These are phyloP conservation scores for Chromis chromis DNA, from an alignment of 2,797 vertebrate genomes.

Conservation along the genomic window DNA sequence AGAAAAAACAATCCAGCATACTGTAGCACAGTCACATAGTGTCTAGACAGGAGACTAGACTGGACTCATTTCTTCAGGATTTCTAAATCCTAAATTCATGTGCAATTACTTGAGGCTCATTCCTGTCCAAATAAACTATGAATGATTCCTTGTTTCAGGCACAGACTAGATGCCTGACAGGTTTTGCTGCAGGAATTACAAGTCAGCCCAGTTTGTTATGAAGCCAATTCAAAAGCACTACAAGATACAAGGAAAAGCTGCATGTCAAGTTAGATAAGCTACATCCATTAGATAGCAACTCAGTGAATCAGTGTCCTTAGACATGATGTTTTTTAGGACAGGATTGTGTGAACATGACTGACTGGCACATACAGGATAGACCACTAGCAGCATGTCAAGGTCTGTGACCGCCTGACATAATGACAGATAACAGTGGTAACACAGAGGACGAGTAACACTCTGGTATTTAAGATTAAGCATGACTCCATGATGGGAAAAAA, in stretches of 20 bases:
- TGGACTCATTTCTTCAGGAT: slow-evolving; percentile 66
- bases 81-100: slow-evolving; percentile 75
- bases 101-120: slow-evolving; percentile 71
- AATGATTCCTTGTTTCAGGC: slow-evolving; percentile 66
- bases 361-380: slow-evolving; percentile 44
- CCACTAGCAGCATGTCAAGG: slow-evolving; percentile 54
- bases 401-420: slow-evolving; percentile 53
- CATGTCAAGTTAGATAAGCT: slow-evolving; percentile 50
- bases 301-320: slow-evolving; percentile 41
- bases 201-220: slow-evolving; percentile 33
- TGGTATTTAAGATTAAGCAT: slow-evolving; percentile 35
- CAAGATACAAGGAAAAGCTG: slow-evolving; percentile 4
- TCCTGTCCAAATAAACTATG: slow-evolving; percentile 67
- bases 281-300: slow-evolving; percentile 30
- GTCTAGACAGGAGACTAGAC: slow-evolving; percentile 80
- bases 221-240: slow-evolving; percentile 25
- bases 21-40: slow-evolving; percentile 53
- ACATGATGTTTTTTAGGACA: slow-evolving; percentile 54
- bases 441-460: slow-evolving; percentile 29
- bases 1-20: slow-evolving; percentile 44
- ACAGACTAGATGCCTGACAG: slow-evolving; percentile 50
- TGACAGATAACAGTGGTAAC: slow-evolving; percentile 62
- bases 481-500: slow-evolving; percentile 6
- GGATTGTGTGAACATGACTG: slow-evolving; percentile 44
- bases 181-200: slow-evolving; percentile 47